Evolutionary conservation across 2,797 vertebrate genomes (phyloP), one percentile per base, ranked within the genome.

Genomic region (Alosa sapidissima): DNA sequence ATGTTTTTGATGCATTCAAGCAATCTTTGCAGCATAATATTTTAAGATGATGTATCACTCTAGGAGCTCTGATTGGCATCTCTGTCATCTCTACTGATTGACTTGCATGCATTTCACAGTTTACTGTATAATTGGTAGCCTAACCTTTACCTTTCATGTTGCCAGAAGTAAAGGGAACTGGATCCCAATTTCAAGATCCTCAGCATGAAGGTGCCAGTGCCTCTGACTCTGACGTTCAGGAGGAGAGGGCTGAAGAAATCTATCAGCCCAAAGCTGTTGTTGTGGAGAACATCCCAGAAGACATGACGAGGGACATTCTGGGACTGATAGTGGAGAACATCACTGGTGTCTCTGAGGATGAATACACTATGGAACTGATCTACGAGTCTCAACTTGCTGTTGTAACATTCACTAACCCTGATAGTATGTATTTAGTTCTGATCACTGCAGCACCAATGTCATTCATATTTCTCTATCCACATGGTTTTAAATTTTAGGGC

Each of bases 241-340:
- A 54, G 0, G 78, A 11, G 19, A 55, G 62, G 36, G 60, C 9
- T 49, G 78, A 83, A 36, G 85, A 82, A 2, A 13, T 28, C 0
- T 16, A 58, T 51, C 78, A 58, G 51, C 78, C 86, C n/a, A 3
- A 21, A 8, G 49, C 86, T 0, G 88, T 93, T 52, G 88, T 94
- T 41, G 21, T 95, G 87, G 91, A 92, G 41, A 91, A 93, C 3
- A 19, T 94, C 0, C 1, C 84, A 0, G 87, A 91, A 21, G 1
- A 8, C 51, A 6, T 87, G 60, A 5, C 81, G 41, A 58, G 6
- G 60, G 92, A 94, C 0, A 1, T 92, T 81, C 89, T 95, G 84
- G 21, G 5, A 11, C 86, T 94, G 89, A 85, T 95, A 86, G 92
- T 95, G 88, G 93, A 93, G 85, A 91, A 75, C 82, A 1, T 95